Percentiles rank a stretch among this genome's conserved stretches.
phyloP scores from a whole-genome alignment of 2,888 invertebrate genomes.

The Saturnia japonica region DNA sequence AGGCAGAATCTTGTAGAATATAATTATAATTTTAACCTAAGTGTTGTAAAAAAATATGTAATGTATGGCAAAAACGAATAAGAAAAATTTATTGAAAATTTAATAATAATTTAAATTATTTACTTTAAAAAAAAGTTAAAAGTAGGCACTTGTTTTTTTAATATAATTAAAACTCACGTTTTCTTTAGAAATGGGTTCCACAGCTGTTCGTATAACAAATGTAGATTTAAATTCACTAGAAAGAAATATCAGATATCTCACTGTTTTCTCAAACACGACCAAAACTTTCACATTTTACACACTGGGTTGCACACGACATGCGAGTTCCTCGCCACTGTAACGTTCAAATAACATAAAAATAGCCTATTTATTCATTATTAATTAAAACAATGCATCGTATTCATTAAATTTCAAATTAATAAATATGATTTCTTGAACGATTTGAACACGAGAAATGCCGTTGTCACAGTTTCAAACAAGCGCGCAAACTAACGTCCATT shows the following conservation, averaged over 20 bases:
- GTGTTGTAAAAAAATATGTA: no score
- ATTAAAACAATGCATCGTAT: not conserved
- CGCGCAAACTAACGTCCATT: conserved; percentile 56
- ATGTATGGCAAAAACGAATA: no score
- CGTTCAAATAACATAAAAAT: not conserved
- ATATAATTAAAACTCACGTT: not conserved
- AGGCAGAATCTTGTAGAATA: no score
- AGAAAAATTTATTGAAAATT: no score
- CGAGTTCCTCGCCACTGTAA: conserved; percentile 28
- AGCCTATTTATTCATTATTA: not conserved
- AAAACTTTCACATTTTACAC: conserved; percentile 69
- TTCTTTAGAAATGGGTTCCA: conserved; percentile 3
- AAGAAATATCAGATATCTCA: conserved; percentile 37
- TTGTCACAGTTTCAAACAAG: conserved; percentile 49
- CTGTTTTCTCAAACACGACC: conserved; percentile 43
- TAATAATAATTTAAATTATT: no score
- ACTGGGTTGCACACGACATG: conserved; percentile 30
- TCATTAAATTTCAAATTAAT: conserved; percentile 23
- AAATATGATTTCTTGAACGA: conserved; percentile 39
- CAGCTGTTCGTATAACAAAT: conserved; percentile 5
- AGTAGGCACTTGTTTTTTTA: not conserved
- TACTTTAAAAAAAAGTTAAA: no score
- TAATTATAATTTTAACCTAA: no score
- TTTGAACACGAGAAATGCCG: conserved; percentile 39
- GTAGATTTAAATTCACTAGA: conserved; percentile 24